phyloP scores from a whole-genome alignment of 1,140 invertebrate species.

The Drosophila pachea region DNA sequence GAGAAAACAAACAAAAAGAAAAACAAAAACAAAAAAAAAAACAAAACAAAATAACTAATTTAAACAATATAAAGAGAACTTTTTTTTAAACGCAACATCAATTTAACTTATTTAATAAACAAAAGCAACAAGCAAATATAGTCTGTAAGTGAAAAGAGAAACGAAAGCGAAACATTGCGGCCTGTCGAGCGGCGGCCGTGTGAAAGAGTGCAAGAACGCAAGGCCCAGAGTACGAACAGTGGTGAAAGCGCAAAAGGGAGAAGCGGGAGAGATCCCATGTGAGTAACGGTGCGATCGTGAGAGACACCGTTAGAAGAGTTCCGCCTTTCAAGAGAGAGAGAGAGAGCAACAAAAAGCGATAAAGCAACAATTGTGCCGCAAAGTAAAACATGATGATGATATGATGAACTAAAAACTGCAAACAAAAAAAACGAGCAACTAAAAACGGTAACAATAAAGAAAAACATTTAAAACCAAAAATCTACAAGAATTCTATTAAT shows the following conservation, averaged over 20 bases:
- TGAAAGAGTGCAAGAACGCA: slow-evolving; percentile 30
- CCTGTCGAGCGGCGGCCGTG: slow-evolving; percentile 23
- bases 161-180: slow-evolving; percentile 33
- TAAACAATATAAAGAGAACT: slow-evolving; percentile 62
- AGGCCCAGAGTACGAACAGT: not conserved
- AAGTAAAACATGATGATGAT: slow-evolving; percentile 42
- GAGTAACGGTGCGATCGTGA: slow-evolving; percentile 17
- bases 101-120: slow-evolving; percentile 71
- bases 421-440: slow-evolving; percentile 42
- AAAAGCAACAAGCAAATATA: slow-evolving; percentile 46
- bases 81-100: slow-evolving; percentile 78
- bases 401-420: slow-evolving; percentile 35
- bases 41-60: slow-evolving; percentile 64
- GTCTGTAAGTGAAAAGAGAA: slow-evolving; percentile 42
- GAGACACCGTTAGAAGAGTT: slow-evolving; percentile 30
- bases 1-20: slow-evolving; percentile 59
- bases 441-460: slow-evolving; percentile 71
- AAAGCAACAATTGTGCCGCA: slow-evolving; percentile 75
- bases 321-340: slow-evolving; percentile 30
- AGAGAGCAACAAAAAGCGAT: slow-evolving; percentile 51
- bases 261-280: slow-evolving; percentile 4
- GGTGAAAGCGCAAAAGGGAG: not conserved
- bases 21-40: slow-evolving; percentile 53
- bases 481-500: slow-evolving; percentile 77
- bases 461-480: slow-evolving; percentile 77